phyloP scores from a whole-genome alignment of 2,113 vertebrate genomes.

The Tinamus guttatus region DNA sequence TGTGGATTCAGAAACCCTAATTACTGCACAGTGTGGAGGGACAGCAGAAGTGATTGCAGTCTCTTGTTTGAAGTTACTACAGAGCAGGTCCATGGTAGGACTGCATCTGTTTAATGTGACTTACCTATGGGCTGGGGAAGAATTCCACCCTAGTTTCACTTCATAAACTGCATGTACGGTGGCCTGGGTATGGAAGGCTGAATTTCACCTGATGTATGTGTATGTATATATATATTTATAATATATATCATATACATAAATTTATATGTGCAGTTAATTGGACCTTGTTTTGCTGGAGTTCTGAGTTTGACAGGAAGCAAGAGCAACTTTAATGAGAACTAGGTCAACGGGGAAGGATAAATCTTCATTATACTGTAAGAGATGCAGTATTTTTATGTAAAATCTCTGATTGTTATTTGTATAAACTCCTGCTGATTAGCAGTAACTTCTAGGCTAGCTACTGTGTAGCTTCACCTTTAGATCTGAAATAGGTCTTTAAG shows the following conservation, averaged over 20 bases:
- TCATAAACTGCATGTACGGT: not conserved
- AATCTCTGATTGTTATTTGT: not conserved
- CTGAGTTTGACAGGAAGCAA: not conserved
- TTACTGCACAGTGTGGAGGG: not conserved
- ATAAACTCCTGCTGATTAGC: not conserved
- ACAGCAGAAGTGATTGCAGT: not conserved
- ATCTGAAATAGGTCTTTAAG: not conserved
- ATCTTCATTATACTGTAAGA: constrained; percentile 11
- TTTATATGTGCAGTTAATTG: not conserved
- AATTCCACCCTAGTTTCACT: not conserved
- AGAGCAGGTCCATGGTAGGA: not conserved
- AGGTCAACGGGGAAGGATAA: not conserved
- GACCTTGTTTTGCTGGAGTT: not conserved
- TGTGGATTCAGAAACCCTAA: constrained; percentile 35
- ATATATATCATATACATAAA: not conserved
- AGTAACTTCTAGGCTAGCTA: not conserved
- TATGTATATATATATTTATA: not conserved
- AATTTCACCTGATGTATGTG: not conserved
- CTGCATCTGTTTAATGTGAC: not conserved
- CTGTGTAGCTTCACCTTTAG: not conserved
- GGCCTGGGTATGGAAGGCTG: not conserved
- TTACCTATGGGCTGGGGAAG: not conserved
- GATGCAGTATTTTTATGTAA: not conserved
- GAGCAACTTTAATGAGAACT: not conserved
- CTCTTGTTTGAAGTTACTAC: not conserved